Conservation (phyloP, 2,888 invertebrate species). For the Euphydryas editha region DNA sequence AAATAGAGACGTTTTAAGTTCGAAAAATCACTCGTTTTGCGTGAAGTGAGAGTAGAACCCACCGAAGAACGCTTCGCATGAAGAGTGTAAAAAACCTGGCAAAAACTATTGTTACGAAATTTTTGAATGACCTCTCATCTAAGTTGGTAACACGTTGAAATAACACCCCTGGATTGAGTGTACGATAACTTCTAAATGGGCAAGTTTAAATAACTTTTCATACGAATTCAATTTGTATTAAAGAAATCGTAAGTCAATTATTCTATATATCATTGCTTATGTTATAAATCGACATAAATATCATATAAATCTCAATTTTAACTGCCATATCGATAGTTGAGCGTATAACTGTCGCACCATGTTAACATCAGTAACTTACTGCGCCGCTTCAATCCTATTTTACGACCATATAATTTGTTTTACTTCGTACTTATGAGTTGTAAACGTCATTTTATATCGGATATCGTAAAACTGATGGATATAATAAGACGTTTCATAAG, state of each 20-base stretch:
- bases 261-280: neutral
- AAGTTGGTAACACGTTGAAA: too few relatives aligned
- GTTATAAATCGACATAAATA: slow-evolving; percentile 16
- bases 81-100: too few relatives aligned
- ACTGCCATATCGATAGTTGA: slow-evolving; percentile 18
- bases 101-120: too few relatives aligned
- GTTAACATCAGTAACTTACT: slow-evolving; percentile 32
- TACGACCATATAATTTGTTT: slow-evolving; percentile 36
- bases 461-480: slow-evolving; percentile 19
- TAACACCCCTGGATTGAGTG: too few relatives aligned
- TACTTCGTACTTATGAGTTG: slow-evolving; percentile 30
- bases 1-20: too few relatives aligned
- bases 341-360: slow-evolving; percentile 25
- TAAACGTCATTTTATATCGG: slow-evolving; percentile 40
- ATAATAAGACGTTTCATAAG: slow-evolving; percentile 15
- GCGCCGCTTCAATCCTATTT: slow-evolving; percentile 37
- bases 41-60: too few relatives aligned
- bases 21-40: too few relatives aligned
- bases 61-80: too few relatives aligned
- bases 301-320: slow-evolving; percentile 25
- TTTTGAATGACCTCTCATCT: too few relatives aligned
- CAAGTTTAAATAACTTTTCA: too few relatives aligned
- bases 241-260: neutral
- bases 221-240: neutral
- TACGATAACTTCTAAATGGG: too few relatives aligned